phyloP scores from a whole-genome alignment of 2,797 vertebrate genomes.

The Siniperca scherzeri region DNA sequence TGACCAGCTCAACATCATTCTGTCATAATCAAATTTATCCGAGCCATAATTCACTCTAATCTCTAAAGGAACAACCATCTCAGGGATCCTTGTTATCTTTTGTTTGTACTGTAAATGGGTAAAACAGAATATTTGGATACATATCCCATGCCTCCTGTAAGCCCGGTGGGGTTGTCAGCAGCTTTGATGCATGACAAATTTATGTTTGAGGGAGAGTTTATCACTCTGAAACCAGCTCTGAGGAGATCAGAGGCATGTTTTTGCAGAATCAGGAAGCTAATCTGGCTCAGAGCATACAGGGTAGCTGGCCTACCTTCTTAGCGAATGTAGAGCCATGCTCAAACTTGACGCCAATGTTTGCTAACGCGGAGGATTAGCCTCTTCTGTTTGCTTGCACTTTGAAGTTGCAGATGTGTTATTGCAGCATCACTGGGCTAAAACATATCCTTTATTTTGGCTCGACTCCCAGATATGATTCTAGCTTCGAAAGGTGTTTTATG shows the following conservation, averaged over 20 bases:
- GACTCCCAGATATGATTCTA: conserved; percentile 53
- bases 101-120: conserved; percentile 48
- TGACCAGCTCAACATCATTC: conserved; percentile 25
- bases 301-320: conserved; percentile 66
- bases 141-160: conserved; percentile 34
- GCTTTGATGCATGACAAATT: conserved; percentile 61
- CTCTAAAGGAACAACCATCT: conserved; percentile 28
- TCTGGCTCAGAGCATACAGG: conserved; percentile 61
- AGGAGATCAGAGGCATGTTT: conserved; percentile 68
- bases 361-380: conserved; percentile 62
- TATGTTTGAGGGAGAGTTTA: conserved; percentile 65
- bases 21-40: conserved; percentile 29
- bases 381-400: conserved; percentile 68
- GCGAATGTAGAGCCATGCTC: conserved; percentile 39
- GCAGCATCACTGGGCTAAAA: conserved; percentile 40
- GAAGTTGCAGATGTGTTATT: conserved; percentile 60
- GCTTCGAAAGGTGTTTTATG: conserved; percentile 60
- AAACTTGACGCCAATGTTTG: conserved; percentile 62
- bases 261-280: conserved; percentile 67
- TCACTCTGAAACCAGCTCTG: conserved; percentile 54
- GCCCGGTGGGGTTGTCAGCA: conserved; percentile 44
- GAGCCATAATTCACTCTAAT: conserved; percentile 52
- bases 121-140: conserved; percentile 45
- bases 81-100: conserved; percentile 47
- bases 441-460: conserved; percentile 58